Conservation (phyloP, 2,888 invertebrate genomes). For the Eulithis prunata region DNA sequence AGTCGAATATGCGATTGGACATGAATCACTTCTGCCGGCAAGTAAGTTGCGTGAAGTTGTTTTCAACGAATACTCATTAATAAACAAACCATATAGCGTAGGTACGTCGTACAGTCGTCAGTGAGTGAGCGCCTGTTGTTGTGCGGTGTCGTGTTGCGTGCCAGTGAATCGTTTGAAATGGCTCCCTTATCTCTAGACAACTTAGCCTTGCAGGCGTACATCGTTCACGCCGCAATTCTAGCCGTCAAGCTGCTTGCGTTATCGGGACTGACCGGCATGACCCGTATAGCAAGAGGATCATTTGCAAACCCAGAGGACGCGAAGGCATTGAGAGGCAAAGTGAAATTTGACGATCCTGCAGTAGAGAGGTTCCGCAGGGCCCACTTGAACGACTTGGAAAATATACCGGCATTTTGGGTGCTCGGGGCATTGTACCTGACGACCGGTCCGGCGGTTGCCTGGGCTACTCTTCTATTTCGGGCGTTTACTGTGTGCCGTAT, state of each 20-base stretch:
- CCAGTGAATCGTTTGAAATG: constrained; percentile 49
- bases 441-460: constrained; percentile 78
- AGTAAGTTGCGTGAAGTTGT: constrained; percentile 32
- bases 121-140: constrained; percentile 26
- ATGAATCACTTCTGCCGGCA: constrained; percentile 8
- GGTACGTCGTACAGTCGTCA: constrained; percentile 13
- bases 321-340: constrained; percentile 56
- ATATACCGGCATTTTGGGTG: constrained; percentile 87
- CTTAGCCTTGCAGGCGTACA: constrained; percentile 66
- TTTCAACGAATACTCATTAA: constrained; percentile 20
- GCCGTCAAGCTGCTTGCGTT: constrained; percentile 64
- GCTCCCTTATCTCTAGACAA: constrained; percentile 52
- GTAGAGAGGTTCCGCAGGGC: constrained; percentile 80
- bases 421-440: constrained; percentile 85
- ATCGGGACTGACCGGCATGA: constrained; percentile 54
- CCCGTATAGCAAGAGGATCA: constrained; percentile 56
- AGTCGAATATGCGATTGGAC: constrained; percentile 1
- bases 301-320: constrained; percentile 71
- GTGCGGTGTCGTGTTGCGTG: constrained; percentile 29
- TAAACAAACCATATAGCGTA: constrained; percentile 15
- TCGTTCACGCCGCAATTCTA: constrained; percentile 67
- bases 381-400: constrained; percentile 89
- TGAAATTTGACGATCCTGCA: constrained; percentile 65
- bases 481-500: constrained; percentile 83
- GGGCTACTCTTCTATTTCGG: constrained; percentile 72